Evolutionary conservation across 2,888 invertebrate species (phyloP).

Genomic region (Eristalis intricaria): DNA sequence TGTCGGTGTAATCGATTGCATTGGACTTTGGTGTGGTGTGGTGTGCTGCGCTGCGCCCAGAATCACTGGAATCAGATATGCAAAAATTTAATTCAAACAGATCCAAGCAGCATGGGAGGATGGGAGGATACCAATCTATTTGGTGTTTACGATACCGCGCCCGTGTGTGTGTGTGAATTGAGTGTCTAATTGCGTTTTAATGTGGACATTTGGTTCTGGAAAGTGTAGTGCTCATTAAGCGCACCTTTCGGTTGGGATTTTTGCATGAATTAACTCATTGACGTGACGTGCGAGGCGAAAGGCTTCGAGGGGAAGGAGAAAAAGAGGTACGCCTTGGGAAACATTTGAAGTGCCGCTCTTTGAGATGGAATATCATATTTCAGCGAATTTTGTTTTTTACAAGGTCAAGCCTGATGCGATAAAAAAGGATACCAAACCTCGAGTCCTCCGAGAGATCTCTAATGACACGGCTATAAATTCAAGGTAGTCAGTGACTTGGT

Average conservation of each 20-base stretch:
- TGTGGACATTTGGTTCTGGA: not conserved
- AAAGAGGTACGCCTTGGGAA: not conserved
- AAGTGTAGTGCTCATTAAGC: not conserved
- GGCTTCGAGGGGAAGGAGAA: too few species aligned
- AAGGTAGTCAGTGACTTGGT: too few species aligned
- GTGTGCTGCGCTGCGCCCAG: not conserved
- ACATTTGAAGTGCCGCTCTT: not conserved
- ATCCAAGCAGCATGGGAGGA: not conserved
- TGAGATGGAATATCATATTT: too few species aligned
- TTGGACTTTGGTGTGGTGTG: not conserved
- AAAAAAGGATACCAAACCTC: not conserved
- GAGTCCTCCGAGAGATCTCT: not conserved
- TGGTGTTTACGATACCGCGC: constrained; percentile 11
- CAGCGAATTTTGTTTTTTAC: not conserved
- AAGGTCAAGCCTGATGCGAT: not conserved
- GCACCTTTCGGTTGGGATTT: not conserved
- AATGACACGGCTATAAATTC: too few species aligned
- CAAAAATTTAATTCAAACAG: not conserved
- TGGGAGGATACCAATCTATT: constrained; percentile 21
- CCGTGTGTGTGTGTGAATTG: not conserved
- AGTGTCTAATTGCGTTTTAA: constrained; percentile 24
- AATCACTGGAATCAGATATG: not conserved
- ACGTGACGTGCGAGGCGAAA: not conserved
- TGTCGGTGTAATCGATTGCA: not conserved
- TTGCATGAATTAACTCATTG: not conserved